These are phyloP conservation scores for Drosophila borborema DNA, from an alignment of 2,888 invertebrate genomes.

Conservation along the genomic window DNA sequence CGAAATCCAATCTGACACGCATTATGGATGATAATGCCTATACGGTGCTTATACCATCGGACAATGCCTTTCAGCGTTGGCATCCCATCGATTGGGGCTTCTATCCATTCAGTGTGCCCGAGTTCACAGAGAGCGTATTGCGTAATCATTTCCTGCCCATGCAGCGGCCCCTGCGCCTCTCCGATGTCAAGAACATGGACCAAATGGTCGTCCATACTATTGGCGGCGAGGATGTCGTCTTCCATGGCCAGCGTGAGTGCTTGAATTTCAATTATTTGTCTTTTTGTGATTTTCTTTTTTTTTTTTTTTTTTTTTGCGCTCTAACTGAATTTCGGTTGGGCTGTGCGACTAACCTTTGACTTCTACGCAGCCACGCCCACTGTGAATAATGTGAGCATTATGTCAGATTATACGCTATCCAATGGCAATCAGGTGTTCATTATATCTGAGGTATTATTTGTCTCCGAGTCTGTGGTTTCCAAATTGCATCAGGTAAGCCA, in stretches of 20 bases:
- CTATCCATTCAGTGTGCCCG: slow-evolving; percentile 89
- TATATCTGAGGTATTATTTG: slow-evolving; percentile 87
- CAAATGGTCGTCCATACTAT: slow-evolving; percentile 87
- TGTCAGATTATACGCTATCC: slow-evolving; percentile 87
- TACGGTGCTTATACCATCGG: slow-evolving; percentile 88
- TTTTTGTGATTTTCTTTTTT: not conserved
- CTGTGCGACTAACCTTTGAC: slow-evolving; percentile 2
- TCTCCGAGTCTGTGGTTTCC: slow-evolving; percentile 88
- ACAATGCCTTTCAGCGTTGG: slow-evolving; percentile 89
- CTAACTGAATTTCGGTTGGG: not conserved
- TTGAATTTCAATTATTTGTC: not conserved
- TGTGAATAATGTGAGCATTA: slow-evolving; percentile 87
- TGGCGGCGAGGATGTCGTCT: slow-evolving; percentile 87
- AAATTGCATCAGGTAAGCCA: slow-evolving; percentile 87
- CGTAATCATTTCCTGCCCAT: slow-evolving; percentile 88
- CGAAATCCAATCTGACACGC: slow-evolving; percentile 87
- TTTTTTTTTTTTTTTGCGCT: not conserved
- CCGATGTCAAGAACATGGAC: slow-evolving; percentile 86
- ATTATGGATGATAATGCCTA: slow-evolving; percentile 87
- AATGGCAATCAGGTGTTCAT: slow-evolving; percentile 88
- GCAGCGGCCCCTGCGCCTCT: slow-evolving; percentile 86
- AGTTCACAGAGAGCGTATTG: slow-evolving; percentile 88
- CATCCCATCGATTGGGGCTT: slow-evolving; percentile 90
- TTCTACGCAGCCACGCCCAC: slow-evolving; percentile 85
- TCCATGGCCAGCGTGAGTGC: slow-evolving; percentile 87